phyloP scores from a whole-genome alignment of 2,888 invertebrate species.

The Lasiommata megera region DNA sequence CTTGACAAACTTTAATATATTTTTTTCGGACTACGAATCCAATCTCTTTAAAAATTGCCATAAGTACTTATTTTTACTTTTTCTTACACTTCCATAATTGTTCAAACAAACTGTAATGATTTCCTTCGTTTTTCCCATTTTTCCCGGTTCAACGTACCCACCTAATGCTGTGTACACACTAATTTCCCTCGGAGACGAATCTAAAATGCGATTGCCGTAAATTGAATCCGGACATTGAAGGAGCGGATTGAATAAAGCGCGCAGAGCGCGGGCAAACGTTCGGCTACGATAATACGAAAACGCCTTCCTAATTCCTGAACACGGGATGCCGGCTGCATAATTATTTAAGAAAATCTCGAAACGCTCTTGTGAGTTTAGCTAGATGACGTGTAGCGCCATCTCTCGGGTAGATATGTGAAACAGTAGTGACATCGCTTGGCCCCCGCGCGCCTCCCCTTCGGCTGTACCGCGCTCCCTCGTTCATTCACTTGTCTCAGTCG shows the following conservation, averaged over 20 bases:
- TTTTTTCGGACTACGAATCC: constrained; percentile 48
- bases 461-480: constrained; percentile 42
- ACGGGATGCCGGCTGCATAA: constrained; percentile 18
- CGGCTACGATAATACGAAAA: constrained; percentile 67
- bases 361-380: constrained; percentile 1
- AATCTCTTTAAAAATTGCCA: constrained; percentile 50
- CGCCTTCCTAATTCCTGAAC: constrained; percentile 50
- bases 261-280: constrained; percentile 57
- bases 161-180: constrained; percentile 68
- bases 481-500: constrained; percentile 54
- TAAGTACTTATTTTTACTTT: constrained; percentile 49
- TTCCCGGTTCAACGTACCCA: constrained; percentile 41
- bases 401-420: constrained; percentile 39
- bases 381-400: constrained; percentile 54
- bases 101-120: constrained; percentile 7
- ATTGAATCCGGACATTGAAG: constrained; percentile 72
- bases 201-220: constrained; percentile 65
- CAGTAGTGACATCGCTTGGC: constrained; percentile 35
- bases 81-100: constrained; percentile 29
- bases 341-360: constrained; percentile 24
- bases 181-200: constrained; percentile 72
- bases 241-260: constrained; percentile 54
- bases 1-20: constrained; percentile 59
- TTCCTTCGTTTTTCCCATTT: constrained; percentile 20
- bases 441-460: constrained; percentile 38